Evolutionary conservation across 2,888 invertebrate species (phyloP).

Genomic region (Allacma fusca): DNA sequence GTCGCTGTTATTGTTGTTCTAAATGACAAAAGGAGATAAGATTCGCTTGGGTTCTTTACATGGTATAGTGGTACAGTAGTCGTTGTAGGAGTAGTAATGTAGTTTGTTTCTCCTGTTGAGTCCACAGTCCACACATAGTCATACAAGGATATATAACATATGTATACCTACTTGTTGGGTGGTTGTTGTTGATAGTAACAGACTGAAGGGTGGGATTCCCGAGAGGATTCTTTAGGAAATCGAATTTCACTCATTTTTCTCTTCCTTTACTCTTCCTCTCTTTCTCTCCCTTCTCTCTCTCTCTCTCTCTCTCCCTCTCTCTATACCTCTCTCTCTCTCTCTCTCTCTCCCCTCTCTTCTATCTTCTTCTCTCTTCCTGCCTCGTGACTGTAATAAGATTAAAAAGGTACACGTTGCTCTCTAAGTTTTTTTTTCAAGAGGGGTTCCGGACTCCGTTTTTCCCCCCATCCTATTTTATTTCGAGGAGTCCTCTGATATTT

Average conservation of each 20-base stretch:
- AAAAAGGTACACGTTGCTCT: conserved; percentile 10
- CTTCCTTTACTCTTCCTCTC: neutral
- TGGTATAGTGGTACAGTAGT: too few relatives aligned
- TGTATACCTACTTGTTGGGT: too few relatives aligned
- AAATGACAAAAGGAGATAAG: too few relatives aligned
- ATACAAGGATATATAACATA: too few relatives aligned
- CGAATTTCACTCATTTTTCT: conserved; percentile 34
- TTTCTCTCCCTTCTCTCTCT: neutral
- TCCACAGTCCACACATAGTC: too few relatives aligned
- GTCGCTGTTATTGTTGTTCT: too few relatives aligned
- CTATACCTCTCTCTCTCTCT: too few relatives aligned
- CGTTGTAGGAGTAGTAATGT: too few relatives aligned
- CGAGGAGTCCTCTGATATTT: too few relatives aligned
- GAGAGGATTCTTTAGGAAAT: conserved; percentile 28
- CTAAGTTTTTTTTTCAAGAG: neutral
- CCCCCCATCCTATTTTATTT: neutral
- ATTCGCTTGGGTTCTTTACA: too few relatives aligned
- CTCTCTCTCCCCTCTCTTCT: neutral
- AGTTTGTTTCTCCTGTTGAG: too few relatives aligned
- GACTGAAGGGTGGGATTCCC: conserved; percentile 20
- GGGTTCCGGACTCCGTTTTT: neutral
- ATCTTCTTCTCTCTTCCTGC: neutral
- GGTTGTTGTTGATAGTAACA: neutral
- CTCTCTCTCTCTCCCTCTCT: too few relatives aligned
- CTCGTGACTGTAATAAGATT: conserved; percentile 2